phyloP scores from a whole-genome alignment of 1,140 invertebrate genomes.

The Heliconius melpomene region DNA sequence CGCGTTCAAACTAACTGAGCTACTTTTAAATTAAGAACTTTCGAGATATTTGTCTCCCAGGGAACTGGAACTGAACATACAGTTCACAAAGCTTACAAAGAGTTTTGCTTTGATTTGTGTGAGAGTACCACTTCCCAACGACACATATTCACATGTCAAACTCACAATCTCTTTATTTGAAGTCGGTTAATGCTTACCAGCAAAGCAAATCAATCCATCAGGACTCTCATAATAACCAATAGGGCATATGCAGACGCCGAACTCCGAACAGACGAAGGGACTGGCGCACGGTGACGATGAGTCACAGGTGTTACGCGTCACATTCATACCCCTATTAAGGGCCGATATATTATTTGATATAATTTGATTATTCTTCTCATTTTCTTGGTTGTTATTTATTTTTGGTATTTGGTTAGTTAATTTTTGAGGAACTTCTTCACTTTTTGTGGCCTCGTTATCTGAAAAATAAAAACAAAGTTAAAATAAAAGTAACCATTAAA shows the following conservation, averaged over 20 bases:
- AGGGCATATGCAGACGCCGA: constrained; percentile 60
- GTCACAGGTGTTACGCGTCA: constrained; percentile 36
- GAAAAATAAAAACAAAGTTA: background rate
- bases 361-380: background rate
- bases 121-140: no score
- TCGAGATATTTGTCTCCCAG: no score
- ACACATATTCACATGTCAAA: no score
- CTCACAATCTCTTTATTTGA: no score
- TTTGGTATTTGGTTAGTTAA: background rate
- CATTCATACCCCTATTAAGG: background rate
- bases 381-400: background rate
- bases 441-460: background rate
- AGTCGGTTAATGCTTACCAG: constrained; percentile 48
- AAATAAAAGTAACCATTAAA: no score
- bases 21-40: no score
- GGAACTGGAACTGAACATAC: no score
- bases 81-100: no score
- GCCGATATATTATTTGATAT: background rate
- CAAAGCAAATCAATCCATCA: constrained; percentile 49
- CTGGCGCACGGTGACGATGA: constrained; percentile 27
- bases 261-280: constrained; percentile 48
- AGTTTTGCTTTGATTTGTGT: no score
- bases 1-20: no score
- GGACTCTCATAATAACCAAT: constrained; percentile 55
- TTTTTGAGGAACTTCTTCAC: background rate